Conservation (phyloP, 30 jellyfish, hydroid and myxozoan species). For the Cassiopea andromeda region DNA sequence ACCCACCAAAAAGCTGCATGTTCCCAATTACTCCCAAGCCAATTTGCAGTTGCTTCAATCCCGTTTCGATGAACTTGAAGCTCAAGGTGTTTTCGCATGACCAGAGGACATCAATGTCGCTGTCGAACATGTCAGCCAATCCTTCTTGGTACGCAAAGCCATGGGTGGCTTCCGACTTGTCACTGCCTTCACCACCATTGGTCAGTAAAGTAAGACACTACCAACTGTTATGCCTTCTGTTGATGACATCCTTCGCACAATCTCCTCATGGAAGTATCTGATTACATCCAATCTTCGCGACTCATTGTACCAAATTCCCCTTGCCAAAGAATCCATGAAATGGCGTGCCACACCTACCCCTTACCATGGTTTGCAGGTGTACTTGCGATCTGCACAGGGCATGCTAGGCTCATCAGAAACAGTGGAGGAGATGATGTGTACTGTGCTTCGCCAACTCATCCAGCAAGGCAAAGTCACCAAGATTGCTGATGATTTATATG, state of each 20-base stretch:
- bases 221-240: conserved; percentile 81
- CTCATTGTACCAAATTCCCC: conserved; percentile 72
- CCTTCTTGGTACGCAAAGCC: conserved; percentile 66
- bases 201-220: conserved; percentile 58
- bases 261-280: conserved; percentile 61
- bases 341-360: conserved; percentile 77
- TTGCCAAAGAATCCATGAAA: conserved; percentile 56
- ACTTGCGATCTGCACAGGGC: conserved; percentile 66
- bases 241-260: conserved; percentile 59
- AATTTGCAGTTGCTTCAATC: conserved; percentile 35
- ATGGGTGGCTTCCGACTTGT: conserved; percentile 68
- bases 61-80: conserved; percentile 65
- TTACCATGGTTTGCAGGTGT: conserved; percentile 61
- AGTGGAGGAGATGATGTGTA: conserved; percentile 69
- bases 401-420: conserved; percentile 82
- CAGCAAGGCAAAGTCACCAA: conserved; percentile 62
- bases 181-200: conserved; percentile 73
- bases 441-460: conserved; percentile 50
- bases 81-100: conserved; percentile 44
- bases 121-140: conserved; percentile 70
- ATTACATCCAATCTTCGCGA: conserved; percentile 49
- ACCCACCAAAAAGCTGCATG: conserved; percentile 53
- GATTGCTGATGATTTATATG: conserved; percentile 64
- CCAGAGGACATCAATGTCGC: conserved; percentile 59
- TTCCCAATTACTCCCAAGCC: conserved; percentile 45